phyloP scores from a whole-genome alignment of 2,113 vertebrate species.

The Jacana jacana region DNA sequence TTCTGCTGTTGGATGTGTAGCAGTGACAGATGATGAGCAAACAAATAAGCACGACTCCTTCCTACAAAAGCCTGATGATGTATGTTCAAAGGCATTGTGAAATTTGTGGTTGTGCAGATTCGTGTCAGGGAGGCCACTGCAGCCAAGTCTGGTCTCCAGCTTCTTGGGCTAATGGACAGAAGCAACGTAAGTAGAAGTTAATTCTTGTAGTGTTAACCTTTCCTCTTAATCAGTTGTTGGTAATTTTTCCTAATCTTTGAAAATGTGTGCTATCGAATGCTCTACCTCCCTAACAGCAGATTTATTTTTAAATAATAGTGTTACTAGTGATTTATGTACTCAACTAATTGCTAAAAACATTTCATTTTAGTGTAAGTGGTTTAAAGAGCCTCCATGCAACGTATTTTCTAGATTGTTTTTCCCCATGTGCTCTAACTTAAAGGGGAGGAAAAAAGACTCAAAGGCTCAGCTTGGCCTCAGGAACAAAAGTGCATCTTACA shows the following conservation, averaged over 20 bases:
- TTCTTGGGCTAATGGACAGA: not conserved
- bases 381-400: not conserved
- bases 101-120: not conserved
- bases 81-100: not conserved
- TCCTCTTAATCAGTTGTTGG: not conserved
- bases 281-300: not conserved
- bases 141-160: not conserved
- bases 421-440: not conserved
- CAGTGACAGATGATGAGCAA: not conserved
- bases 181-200: not conserved
- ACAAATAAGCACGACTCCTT: not conserved
- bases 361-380: not conserved
- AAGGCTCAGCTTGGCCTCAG: not conserved
- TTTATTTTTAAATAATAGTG: not conserved
- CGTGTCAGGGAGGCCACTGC: not conserved
- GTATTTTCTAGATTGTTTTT: not conserved
- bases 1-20: not conserved
- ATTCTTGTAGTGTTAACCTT: not conserved
- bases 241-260: not conserved
- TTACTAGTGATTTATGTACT: not conserved
- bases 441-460: not conserved
- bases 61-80: not conserved
- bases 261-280: not conserved
- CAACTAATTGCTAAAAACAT: not conserved
- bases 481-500: not conserved